Evolutionary conservation across 1,140 invertebrate genomes (phyloP).

Genomic region (Dendroctonus ponderosae): DNA sequence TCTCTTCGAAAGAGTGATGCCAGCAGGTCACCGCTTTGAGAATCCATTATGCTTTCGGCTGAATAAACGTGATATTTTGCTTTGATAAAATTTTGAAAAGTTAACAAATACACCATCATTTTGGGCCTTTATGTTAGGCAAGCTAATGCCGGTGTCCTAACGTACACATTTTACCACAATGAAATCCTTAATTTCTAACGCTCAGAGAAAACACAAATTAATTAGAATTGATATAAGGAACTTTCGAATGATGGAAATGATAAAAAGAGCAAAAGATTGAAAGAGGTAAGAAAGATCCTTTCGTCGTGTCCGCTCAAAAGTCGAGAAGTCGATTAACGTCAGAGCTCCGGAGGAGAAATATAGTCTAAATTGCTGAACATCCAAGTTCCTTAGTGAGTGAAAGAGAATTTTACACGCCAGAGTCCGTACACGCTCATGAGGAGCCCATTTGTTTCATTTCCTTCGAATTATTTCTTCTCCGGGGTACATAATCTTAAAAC

Average conservation of each 20-base stretch:
- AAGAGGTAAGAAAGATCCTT: constrained; percentile 27
- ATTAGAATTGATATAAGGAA: constrained; percentile 18
- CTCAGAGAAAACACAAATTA: not conserved
- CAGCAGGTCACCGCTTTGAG: constrained; percentile 1
- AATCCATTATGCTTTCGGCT: no score
- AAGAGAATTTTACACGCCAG: constrained; percentile 44
- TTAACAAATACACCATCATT: no score
- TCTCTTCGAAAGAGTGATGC: constrained; percentile 16
- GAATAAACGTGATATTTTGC: no score
- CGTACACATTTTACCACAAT: no score
- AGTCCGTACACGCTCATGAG: constrained; percentile 36
- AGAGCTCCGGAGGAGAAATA: constrained; percentile 48
- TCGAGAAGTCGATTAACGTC: constrained; percentile 50
- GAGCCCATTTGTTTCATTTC: constrained; percentile 45
- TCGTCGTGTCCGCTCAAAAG: constrained; percentile 45
- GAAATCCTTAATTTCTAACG: no score
- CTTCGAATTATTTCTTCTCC: constrained; percentile 41
- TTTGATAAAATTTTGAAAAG: no score
- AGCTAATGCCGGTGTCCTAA: no score
- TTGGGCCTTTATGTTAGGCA: no score
- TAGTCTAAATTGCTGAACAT: constrained; percentile 50
- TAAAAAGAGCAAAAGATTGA: constrained; percentile 4
- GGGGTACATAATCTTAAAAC: constrained; percentile 33
- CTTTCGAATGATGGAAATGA: constrained; percentile 3
- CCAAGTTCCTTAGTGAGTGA: constrained; percentile 46